Conservation (phyloP, 2,113 vertebrate genomes). For the Hippocampus guttulatus region DNA sequence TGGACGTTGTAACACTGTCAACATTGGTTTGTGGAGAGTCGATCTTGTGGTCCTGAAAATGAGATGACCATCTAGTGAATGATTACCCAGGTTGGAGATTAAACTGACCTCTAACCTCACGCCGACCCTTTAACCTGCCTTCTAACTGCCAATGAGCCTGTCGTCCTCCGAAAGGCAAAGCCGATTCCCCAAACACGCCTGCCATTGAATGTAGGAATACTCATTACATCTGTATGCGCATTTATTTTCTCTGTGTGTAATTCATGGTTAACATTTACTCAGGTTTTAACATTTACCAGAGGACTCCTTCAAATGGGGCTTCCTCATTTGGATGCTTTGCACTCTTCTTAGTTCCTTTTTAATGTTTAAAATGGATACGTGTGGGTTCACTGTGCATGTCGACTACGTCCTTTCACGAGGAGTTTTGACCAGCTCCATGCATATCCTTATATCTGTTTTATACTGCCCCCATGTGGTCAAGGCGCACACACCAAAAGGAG, state of each 20-base stretch:
- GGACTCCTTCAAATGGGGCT: too few species aligned
- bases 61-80: slow-evolving; percentile 31
- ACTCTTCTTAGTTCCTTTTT: neutral
- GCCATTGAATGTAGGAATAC: slow-evolving; percentile 9
- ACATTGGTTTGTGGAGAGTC: neutral
- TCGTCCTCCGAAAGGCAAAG: slow-evolving; percentile 27
- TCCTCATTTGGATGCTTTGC: too few species aligned
- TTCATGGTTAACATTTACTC: slow-evolving; percentile 8
- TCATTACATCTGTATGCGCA: slow-evolving; percentile 1
- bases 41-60: slow-evolving; percentile 1
- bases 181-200: slow-evolving; percentile 11
- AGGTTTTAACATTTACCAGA: neutral
- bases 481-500: too few species aligned
- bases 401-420: too few species aligned
- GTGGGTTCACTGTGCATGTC: too few species aligned
- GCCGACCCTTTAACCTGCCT: slow-evolving; percentile 39
- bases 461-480: too few species aligned
- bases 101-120: slow-evolving; percentile 42
- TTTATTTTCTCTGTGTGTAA: neutral
- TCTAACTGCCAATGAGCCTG: slow-evolving; percentile 41
- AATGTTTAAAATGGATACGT: neutral
- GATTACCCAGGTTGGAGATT: slow-evolving; percentile 32
- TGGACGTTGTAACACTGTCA: too few species aligned
- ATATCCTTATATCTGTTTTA: too few species aligned
- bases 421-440: too few species aligned